phyloP scores from a whole-genome alignment of 1,140 invertebrate species.

The Eulimnadia texana region DNA sequence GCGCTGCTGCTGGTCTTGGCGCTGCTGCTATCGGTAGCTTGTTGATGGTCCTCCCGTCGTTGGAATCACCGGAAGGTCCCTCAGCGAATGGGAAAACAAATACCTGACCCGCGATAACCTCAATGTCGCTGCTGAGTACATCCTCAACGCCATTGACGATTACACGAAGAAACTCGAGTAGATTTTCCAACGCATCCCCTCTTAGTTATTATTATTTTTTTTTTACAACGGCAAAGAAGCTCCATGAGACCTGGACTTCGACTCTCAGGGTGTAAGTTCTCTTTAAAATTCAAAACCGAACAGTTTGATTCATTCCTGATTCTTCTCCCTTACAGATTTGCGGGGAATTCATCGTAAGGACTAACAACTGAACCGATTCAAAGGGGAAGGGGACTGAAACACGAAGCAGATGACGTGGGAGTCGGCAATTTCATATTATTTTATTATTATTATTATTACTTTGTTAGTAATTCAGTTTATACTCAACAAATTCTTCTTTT shows the following conservation, averaged over 20 bases:
- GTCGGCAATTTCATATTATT: neutral
- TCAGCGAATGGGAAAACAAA: conserved; percentile 8
- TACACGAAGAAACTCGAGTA: neutral
- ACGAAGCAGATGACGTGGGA: neutral
- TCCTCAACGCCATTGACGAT: conserved; percentile 12
- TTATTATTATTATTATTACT: neutral
- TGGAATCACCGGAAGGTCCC: conserved; percentile 9
- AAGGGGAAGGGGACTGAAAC: neutral
- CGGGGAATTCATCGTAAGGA: no score
- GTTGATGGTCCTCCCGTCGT: conserved; percentile 13
- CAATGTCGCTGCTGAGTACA: conserved; percentile 10
- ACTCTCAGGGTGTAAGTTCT: neutral
- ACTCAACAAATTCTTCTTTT: no score
- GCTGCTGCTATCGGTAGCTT: conserved; percentile 1
- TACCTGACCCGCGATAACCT: conserved; percentile 15
- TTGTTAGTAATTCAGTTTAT: neutral
- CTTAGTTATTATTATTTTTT: no score
- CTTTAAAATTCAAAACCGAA: neutral
- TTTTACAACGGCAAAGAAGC: neutral
- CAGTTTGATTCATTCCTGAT: no score
- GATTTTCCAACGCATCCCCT: no score
- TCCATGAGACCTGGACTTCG: neutral
- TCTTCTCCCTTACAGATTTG: no score
- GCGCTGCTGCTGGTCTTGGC: conserved; percentile 8
- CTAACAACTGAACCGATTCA: neutral